Base-by-base conservation (phyloP, 2,797 vertebrate species). In the Microchirus variegatus region DNA sequence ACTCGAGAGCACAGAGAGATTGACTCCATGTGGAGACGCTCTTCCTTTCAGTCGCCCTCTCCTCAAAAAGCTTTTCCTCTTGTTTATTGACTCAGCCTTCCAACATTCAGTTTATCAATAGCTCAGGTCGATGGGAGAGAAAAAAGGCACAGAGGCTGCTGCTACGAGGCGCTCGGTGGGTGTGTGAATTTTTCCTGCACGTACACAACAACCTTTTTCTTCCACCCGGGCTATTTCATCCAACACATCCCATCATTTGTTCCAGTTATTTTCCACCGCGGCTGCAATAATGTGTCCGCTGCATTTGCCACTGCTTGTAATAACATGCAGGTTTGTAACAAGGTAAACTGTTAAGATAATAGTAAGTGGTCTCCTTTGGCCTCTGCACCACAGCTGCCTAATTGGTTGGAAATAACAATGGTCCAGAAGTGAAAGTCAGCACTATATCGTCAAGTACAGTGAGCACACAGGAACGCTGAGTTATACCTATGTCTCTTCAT, bases 81-180 rank as follows among this genome's bases (percentile, higher is more conserved):
- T 80, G 62, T 85, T 85, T 87, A 85, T 89, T 78, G 86, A 90
- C 76, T 83, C 73, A 61, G 56, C 73, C 77, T 64, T 75, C 76
- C 70, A 69, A 77, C 83, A 58, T 80, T 67, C 77, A 70, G 45
- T 72, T 47, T 75, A 79, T 89, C 84, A 74, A 88, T 89, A 90
- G 54, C 37, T 67, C 16, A 10, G 67, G 81, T 88, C 83, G 59
- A 88, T 87, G 62, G 59, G 68, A 35, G 11, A 53, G 37, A 36
- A 77, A 84, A 79, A 85, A 84, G 66, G 59, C 73, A 57, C 65
- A 67, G 78, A 83, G 69, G 64, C 65, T 52, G 42, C 66, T 66
- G 82, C 75, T 67, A 63, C 58, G 77, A 67, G 38, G 9, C 9
- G 13, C 11, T 61, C 69, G 26, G 42, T 48, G 22, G 66, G 11